These are phyloP conservation scores for Aplysina aerophoba DNA, from an alignment of 37 sponge, comb jelly and placozoan species.

Conservation along the genomic window DNA sequence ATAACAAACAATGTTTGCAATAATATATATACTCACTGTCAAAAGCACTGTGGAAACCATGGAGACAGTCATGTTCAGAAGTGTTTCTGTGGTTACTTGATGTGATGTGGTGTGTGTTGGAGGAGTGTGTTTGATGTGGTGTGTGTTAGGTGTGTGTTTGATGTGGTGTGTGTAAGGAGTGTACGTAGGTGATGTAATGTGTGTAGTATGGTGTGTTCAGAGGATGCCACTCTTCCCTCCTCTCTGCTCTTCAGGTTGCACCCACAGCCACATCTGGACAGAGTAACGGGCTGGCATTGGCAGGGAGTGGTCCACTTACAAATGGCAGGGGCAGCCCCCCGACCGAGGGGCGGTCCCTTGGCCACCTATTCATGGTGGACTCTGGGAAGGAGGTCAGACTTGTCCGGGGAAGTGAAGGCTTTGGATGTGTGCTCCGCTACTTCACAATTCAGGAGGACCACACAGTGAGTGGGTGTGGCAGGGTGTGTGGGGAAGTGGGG, in stretches of 20 bases:
- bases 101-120: no score
- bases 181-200: neutral
- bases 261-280: neutral
- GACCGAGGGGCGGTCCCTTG: neutral
- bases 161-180: no score
- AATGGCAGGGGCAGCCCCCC: neutral
- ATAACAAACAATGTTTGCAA: no score
- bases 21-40: no score
- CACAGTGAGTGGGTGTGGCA: constrained; percentile 38
- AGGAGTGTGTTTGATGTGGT: no score
- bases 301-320: neutral
- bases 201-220: neutral
- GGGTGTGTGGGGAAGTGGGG: no score
- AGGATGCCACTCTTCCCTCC: neutral
- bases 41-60: no score
- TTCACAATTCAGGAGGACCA: constrained; percentile 56
- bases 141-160: no score
- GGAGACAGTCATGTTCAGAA: no score
- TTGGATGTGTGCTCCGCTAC: constrained; percentile 64
- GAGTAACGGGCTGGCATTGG: neutral
- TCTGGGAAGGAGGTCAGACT: constrained; percentile 44
- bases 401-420: constrained; percentile 33
- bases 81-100: no score
- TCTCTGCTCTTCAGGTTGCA: neutral
- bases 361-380: neutral